Evolutionary conservation across 2,888 invertebrate species (phyloP).

Genomic region (Eumacrocentrus americanus): DNA sequence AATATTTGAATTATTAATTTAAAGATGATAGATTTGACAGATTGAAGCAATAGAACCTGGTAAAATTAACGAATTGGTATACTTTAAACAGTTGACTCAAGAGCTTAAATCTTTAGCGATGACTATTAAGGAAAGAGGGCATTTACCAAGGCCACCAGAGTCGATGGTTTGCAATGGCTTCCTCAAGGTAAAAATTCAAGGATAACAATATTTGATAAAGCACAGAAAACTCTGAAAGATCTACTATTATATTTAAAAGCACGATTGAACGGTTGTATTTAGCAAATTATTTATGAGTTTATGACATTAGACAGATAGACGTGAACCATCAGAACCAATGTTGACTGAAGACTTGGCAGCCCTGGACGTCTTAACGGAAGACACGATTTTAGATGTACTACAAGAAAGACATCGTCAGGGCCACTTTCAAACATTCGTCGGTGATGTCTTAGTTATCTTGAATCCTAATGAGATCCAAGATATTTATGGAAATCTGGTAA

Average conservation of each 20-base stretch:
- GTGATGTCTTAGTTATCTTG: conserved; percentile 78
- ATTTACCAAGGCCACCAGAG: conserved; percentile 63
- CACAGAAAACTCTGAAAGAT: no score
- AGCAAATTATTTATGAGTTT: neutral
- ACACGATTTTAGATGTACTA: conserved; percentile 72
- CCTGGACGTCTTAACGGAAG: conserved; percentile 76
- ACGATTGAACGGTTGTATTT: neutral
- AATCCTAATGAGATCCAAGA: conserved; percentile 80
- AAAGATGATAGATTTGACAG: neutral
- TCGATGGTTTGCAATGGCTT: conserved; percentile 61
- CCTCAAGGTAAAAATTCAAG: conserved; percentile 50
- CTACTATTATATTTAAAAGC: no score
- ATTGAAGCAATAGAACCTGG: no score
- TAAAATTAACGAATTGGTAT: neutral
- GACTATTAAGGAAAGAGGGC: conserved; percentile 64
- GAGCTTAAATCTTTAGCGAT: conserved; percentile 71
- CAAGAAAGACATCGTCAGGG: conserved; percentile 73
- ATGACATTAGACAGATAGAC: conserved; percentile 46
- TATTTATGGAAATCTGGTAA: conserved; percentile 76
- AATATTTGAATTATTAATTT: conserved; percentile 43
- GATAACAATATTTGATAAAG: neutral
- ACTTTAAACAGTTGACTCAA: conserved; percentile 68
- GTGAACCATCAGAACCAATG: conserved; percentile 72
- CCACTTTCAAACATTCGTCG: conserved; percentile 77
- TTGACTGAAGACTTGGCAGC: conserved; percentile 84